These are phyloP conservation scores for Campylomormyrus numenius DNA, from an alignment of 2,113 vertebrate species.

Conservation along the genomic window DNA sequence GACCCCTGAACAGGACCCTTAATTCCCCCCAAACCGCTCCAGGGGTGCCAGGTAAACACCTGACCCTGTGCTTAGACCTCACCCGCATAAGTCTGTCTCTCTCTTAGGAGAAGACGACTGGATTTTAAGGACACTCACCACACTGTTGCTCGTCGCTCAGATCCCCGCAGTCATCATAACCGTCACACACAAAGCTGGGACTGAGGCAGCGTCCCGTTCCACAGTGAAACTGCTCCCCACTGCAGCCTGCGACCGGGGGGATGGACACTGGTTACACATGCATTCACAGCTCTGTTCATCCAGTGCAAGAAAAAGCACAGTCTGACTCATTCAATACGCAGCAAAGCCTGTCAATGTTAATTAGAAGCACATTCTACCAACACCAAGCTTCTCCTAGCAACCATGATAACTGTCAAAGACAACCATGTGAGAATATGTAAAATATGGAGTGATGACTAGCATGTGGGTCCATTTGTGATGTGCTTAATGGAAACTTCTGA, in stretches of 20 bases:
- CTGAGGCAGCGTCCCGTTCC: constrained; percentile 80
- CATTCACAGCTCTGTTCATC: neutral
- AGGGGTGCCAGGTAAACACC: neutral
- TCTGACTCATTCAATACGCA: constrained; percentile 17
- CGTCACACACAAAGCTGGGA: constrained; percentile 75
- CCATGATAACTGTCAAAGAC: constrained; percentile 5
- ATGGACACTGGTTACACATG: neutral
- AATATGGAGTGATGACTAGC: neutral
- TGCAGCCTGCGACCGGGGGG: constrained; percentile 67
- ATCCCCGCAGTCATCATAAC: constrained; percentile 93
- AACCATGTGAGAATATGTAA: neutral
- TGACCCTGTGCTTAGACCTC: neutral
- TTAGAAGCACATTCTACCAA: neutral
- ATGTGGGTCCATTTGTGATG: neutral
- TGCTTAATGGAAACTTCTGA: neutral
- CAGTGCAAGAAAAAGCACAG: neutral
- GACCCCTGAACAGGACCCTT: neutral
- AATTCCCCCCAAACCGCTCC: neutral
- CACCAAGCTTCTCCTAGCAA: constrained; percentile 18
- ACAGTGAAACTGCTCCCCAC: constrained; percentile 66
- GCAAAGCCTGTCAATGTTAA: neutral
- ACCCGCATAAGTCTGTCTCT: neutral
- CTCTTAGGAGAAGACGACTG: neutral
- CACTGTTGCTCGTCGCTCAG: constrained; percentile 86
- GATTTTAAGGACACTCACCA: constrained; percentile 59